Conservation (phyloP, 23 tunicate genomes). For the Oikopleura albicans region DNA sequence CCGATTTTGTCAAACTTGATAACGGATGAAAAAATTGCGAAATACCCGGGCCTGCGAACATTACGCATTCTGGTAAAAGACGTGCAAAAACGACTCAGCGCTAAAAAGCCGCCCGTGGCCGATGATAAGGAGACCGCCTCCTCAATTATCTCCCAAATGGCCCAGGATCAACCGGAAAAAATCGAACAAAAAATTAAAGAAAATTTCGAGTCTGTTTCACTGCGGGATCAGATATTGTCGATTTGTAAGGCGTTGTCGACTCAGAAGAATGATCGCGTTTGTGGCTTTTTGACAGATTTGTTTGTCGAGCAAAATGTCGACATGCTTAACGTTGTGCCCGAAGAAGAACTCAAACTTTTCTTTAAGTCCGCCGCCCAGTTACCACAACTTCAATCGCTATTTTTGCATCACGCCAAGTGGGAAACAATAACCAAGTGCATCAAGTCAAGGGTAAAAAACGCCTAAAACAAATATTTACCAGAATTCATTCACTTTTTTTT, state of each 20-base stretch:
- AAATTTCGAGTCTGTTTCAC: not conserved
- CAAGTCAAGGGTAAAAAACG: too few species aligned
- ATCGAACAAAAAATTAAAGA: not conserved
- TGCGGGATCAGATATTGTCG: not conserved
- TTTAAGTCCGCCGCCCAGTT: not conserved
- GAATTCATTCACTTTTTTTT: too few species aligned
- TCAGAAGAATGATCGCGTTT: not conserved
- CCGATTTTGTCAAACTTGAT: not conserved
- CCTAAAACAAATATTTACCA: too few species aligned
- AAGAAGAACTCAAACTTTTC: not conserved
- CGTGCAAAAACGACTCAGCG: not conserved
- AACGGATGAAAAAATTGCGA: not conserved
- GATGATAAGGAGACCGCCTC: not conserved
- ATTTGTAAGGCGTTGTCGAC: not conserved
- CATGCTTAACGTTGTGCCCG: not conserved
- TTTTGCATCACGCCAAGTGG: not conserved
- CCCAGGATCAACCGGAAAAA: not conserved
- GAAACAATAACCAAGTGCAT: not conserved
- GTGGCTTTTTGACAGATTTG: not conserved
- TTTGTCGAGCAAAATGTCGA: not conserved
- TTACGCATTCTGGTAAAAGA: not conserved
- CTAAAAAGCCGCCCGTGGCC: not conserved
- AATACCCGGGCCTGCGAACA: not conserved
- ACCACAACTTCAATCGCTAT: not conserved
- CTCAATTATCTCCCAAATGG: not conserved